Percentiles rank a stretch among this genome's conserved stretches.
Evolutionary conservation across 1,140 invertebrate genomes (phyloP).

Genomic region (Drosophila miranda): DNA sequence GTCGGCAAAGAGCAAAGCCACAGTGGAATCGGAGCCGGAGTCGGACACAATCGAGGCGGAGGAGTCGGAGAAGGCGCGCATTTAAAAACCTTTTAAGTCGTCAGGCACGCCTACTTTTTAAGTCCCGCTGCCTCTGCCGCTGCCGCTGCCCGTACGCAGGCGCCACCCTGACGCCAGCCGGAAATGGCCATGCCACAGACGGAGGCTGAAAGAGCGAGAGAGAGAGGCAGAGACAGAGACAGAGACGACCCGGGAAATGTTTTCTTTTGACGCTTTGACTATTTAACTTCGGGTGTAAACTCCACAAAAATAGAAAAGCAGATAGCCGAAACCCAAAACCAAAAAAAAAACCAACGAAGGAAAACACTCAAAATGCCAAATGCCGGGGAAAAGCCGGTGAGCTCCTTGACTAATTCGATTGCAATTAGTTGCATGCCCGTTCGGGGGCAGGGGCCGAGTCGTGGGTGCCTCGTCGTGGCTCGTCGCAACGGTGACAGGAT

Average conservation of each 20-base stretch:
- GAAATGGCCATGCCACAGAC: slow-evolving; percentile 44
- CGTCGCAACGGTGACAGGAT: slow-evolving; percentile 67
- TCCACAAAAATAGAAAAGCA: slow-evolving; percentile 10
- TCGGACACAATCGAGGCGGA: slow-evolving; percentile 1
- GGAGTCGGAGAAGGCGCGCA: slow-evolving; percentile 49
- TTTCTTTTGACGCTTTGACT: slow-evolving; percentile 45
- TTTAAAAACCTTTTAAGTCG: slow-evolving; percentile 81
- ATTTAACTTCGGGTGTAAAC: slow-evolving; percentile 25
- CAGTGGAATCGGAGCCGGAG: slow-evolving; percentile 21
- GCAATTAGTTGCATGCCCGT: slow-evolving; percentile 67
- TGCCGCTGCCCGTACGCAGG: slow-evolving; percentile 41
- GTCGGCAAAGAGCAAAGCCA: slow-evolving; percentile 66
- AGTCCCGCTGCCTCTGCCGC: slow-evolving; percentile 21
- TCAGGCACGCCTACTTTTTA: slow-evolving; percentile 76
- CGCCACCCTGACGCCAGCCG: slow-evolving; percentile 78
- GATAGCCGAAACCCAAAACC: slow-evolving; percentile 11
- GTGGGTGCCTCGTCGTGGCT: slow-evolving; percentile 51
- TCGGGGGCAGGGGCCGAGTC: slow-evolving; percentile 3
- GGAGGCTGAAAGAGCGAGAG: slow-evolving; percentile 1
- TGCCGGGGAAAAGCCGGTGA: slow-evolving; percentile 54
- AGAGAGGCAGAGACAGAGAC: background rate
- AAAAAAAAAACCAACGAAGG: background rate
- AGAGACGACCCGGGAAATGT: slow-evolving; percentile 5
- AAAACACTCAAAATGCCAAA: slow-evolving; percentile 2
- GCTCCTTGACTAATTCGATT: slow-evolving; percentile 80